phyloP scores from a whole-genome alignment of 2,888 invertebrate species.

The Athalia rosae region DNA sequence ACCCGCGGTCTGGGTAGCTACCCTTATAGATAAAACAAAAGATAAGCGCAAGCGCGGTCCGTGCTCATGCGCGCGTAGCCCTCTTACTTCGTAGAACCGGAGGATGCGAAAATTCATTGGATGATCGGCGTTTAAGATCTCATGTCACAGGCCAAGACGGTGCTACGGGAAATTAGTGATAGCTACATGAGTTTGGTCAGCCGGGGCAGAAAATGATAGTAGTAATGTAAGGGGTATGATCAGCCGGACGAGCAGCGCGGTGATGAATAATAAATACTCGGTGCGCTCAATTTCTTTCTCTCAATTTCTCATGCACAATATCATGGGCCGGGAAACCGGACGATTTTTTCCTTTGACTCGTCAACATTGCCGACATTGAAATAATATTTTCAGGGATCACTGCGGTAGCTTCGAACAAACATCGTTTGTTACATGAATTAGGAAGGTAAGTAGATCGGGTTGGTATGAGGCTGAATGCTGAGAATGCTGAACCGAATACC shows the following conservation, averaged over 20 bases:
- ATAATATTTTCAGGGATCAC: constrained; percentile 26
- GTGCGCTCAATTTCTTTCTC: constrained; percentile 9
- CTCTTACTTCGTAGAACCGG: constrained; percentile 6
- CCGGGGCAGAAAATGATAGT: constrained; percentile 34
- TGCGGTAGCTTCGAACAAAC: constrained; percentile 26
- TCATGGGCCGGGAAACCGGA: background rate
- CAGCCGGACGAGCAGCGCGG: constrained; percentile 20
- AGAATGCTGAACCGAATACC: no score
- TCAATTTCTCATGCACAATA: background rate
- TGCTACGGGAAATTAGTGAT: constrained; percentile 36
- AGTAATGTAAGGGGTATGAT: constrained; percentile 32
- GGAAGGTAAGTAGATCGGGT: background rate
- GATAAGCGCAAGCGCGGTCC: constrained; percentile 54
- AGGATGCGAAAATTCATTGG: constrained; percentile 17
- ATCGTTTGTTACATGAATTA: constrained; percentile 7
- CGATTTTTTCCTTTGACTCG: constrained; percentile 25
- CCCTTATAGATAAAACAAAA: constrained; percentile 62
- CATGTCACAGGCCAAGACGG: constrained; percentile 23
- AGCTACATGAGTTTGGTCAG: constrained; percentile 13
- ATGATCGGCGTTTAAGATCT: constrained; percentile 7
- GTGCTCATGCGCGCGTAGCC: constrained; percentile 53
- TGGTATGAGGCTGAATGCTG: background rate
- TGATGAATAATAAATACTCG: constrained; percentile 29
- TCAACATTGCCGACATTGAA: no score
- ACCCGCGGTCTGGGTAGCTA: constrained; percentile 58